These are phyloP conservation scores for Nycticorax nycticorax DNA, from an alignment of 2,113 vertebrate species.

Conservation along the genomic window DNA sequence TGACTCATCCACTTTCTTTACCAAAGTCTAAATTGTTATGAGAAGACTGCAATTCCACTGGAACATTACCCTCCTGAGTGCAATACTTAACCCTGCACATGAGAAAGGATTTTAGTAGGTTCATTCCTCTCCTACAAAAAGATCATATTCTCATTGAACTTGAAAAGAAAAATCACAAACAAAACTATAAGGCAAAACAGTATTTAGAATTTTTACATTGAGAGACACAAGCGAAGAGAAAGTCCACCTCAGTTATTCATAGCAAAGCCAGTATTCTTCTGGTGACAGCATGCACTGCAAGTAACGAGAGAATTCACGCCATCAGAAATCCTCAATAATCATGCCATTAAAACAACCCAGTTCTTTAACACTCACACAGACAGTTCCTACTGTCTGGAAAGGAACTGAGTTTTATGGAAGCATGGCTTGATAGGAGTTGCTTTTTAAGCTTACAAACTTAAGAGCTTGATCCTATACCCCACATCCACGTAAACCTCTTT, in stretches of 20 bases:
- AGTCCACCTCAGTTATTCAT: background rate
- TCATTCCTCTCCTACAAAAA: background rate
- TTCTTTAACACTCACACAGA: background rate
- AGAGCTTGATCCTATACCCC: background rate
- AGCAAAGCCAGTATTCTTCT: background rate
- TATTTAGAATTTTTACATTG: background rate
- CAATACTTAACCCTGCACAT: background rate
- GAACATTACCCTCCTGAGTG: background rate
- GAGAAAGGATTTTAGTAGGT: background rate
- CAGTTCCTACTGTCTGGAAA: background rate
- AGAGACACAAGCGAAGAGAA: background rate
- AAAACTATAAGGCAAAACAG: background rate
- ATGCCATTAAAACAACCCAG: background rate
- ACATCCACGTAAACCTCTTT: background rate
- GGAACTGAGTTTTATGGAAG: background rate
- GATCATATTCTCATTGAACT: background rate
- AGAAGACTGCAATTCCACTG: constrained; percentile 13
- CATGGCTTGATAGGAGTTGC: background rate
- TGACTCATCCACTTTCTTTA: constrained; percentile 52
- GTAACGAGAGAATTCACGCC: background rate
- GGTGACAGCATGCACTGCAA: background rate
- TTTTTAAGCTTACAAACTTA: background rate
- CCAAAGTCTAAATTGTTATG: constrained; percentile 43
- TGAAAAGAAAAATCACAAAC: background rate
- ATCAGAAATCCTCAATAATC: background rate